Evolutionary conservation across 2,113 vertebrate species (phyloP).

Genomic region (Sinocyclocheilus anshuiensis): DNA sequence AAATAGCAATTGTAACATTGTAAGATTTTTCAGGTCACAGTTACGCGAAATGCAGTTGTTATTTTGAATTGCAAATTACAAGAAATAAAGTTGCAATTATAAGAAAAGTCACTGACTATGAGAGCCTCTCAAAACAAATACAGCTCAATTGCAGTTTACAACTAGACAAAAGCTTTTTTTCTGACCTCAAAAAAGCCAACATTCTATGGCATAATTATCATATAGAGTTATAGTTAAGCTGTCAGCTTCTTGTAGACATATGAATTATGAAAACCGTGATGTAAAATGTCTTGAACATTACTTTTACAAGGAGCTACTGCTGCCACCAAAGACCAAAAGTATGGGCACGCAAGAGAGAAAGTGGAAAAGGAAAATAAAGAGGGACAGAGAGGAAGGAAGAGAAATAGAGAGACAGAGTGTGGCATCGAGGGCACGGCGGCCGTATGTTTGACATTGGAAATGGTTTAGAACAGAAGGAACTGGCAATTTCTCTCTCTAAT

Average conservation of each 20-base stretch:
- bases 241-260: neutral
- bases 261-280: neutral
- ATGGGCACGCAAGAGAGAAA: constrained; percentile 60
- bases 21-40: neutral
- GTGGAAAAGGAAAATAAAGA: constrained; percentile 44
- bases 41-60: neutral
- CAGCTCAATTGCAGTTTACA: constrained; percentile 11
- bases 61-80: neutral
- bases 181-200: constrained; percentile 5
- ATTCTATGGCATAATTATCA: neutral
- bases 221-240: neutral
- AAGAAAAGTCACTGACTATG: neutral
- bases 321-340: constrained; percentile 72
- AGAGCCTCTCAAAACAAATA: constrained; percentile 23
- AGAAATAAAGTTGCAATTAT: neutral
- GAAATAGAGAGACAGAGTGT: constrained; percentile 54
- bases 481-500: constrained; percentile 65
- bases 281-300: constrained; percentile 1
- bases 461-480: constrained; percentile 70
- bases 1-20: neutral
- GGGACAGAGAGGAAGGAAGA: constrained; percentile 61
- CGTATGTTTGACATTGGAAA: constrained; percentile 82
- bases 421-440: constrained; percentile 71
- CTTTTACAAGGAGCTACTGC: constrained; percentile 27
- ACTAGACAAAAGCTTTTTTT: neutral